These are phyloP conservation scores for Operophtera brumata DNA, from an alignment of 2,888 invertebrate genomes.

Conservation along the genomic window DNA sequence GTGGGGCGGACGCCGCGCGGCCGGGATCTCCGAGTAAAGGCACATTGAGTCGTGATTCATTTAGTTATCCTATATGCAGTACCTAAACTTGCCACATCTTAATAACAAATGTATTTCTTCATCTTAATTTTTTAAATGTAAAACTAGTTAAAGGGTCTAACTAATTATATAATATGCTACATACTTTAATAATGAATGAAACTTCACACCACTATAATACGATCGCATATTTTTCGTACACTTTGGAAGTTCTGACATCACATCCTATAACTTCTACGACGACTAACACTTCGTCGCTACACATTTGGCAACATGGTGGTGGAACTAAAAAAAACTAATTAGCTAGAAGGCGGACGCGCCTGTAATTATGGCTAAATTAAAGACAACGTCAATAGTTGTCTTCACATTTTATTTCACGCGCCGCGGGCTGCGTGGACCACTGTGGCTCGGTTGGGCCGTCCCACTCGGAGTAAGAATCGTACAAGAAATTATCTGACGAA, in stretches of 20 bases:
- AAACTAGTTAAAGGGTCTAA: conserved; percentile 70
- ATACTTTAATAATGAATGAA: conserved; percentile 61
- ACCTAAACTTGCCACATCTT: conserved; percentile 58
- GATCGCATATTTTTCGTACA: conserved; percentile 62
- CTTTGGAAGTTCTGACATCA: conserved; percentile 70
- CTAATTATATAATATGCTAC: conserved; percentile 51
- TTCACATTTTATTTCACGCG: conserved; percentile 74
- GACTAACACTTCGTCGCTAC: conserved; percentile 64
- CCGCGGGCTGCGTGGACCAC: conserved; percentile 63
- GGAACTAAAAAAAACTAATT: conserved; percentile 75
- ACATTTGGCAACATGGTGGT: conserved; percentile 79
- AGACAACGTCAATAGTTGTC: conserved; percentile 66
- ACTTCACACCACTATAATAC: conserved; percentile 72
- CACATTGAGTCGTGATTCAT: conserved; percentile 76
- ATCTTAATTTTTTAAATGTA: conserved; percentile 59
- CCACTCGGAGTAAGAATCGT: conserved; percentile 71
- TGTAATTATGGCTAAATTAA: conserved; percentile 59
- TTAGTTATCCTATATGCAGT: conserved; percentile 68
- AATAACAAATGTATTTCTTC: conserved; percentile 53
- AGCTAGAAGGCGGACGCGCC: conserved; percentile 67
- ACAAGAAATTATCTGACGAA: conserved; percentile 62
- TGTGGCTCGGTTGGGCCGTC: conserved; percentile 63
- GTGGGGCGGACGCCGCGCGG: conserved; percentile 67
- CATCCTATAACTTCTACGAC: conserved; percentile 69
- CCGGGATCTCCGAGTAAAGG: conserved; percentile 76